Base-by-base conservation (phyloP, 2,888 invertebrate species). In the Calameuta idolon region DNA sequence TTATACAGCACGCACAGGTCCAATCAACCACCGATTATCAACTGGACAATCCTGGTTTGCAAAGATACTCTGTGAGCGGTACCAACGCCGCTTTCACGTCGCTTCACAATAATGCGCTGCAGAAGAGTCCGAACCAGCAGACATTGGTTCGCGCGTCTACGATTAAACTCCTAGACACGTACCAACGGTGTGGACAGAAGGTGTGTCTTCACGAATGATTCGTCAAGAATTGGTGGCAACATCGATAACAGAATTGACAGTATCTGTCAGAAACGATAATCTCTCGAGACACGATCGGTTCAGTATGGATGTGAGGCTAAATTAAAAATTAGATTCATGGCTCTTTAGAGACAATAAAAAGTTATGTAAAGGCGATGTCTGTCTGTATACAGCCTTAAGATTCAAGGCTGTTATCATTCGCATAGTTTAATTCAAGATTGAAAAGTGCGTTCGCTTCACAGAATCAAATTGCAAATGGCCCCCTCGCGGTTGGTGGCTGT, bases 141-240 rank as follows among this genome's bases (percentile, higher is more conserved):
- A 93, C 93, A 86, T 94, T 94, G 90, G 94, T 95, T 87, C 93
- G 94, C 87, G 94, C 95, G 80, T 94, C 95, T 82, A 94, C 95
- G 85, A 94, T 95, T 91, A 95, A 95, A 91, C 92, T 94, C 85
- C 90, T 94, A 92, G 94, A 95, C 90, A 94, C 94, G 81, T 95
- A 95, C 90, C 94, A 94, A 90, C 94, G 94, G 89, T 94, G 94
- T 91, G 94, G 94, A 91, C 94, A 94, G 91, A 94, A 94, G 94
- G 94, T 94, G 91, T 55, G 55, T 55, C 23, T 55, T 55, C 23
- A 23, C 9, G 23, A 55, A 55, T 9, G 55, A 55, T 55, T 23
- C 2, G 23, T 55, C 55, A 23, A 23, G 9, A 55, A 55, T 55
- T 23, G 55, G 55, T 55, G 23, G 23, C 9, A 9, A 23, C 23